Base-by-base conservation (phyloP, 1,140 invertebrate species). In the Micrasema minimum region DNA sequence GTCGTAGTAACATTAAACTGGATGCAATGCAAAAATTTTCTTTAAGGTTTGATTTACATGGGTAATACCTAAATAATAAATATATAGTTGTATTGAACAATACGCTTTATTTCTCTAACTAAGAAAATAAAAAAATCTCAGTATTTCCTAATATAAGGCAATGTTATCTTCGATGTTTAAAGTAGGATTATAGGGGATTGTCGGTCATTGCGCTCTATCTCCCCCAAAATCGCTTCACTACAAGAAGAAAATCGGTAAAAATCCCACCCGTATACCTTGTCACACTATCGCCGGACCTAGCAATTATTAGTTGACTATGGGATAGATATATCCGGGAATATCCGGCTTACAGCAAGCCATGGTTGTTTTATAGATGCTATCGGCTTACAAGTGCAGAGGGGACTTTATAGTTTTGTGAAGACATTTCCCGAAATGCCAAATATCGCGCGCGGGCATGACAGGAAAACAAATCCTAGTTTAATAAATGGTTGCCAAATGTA, bases 241-340 rank as follows among this genome's bases (percentile, higher is more conserved):
- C 18, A 51, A 51, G 20, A 16, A 46, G 23, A 64, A 45, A 65
- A 46, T 57, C 61, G 38, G 67, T 41, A 22, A 69, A 38, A 45
- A 66, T 37, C 50, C 72, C 16, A 18, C 37, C 45, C 23, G 65
- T 65, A 57, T 71, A 57, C 68, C 68, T 71, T 74, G 72, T 74
- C 72, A 71, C 72, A 74, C 72, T 74, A 71, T 71, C 68, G 68
- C 43, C 57, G 57, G 65, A 55, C 65, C 11, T 31, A 38, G 66
- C 66, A 74, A 74, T 74, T 74, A 74, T 74, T 65, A 74, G 53
- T 67, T n/a, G 59, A 65, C 43, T 55, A 50, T 41, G 55, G 38
- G 37, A 67, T 37, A 55, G 14, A 64, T 45, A 64, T 57, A 69
- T 69, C 66, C 14, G 1, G 20, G 48, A 26, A 51, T 61, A 61